These are phyloP conservation scores for Dolomedes plantarius DNA, from an alignment of 2,888 invertebrate genomes.

Conservation along the genomic window DNA sequence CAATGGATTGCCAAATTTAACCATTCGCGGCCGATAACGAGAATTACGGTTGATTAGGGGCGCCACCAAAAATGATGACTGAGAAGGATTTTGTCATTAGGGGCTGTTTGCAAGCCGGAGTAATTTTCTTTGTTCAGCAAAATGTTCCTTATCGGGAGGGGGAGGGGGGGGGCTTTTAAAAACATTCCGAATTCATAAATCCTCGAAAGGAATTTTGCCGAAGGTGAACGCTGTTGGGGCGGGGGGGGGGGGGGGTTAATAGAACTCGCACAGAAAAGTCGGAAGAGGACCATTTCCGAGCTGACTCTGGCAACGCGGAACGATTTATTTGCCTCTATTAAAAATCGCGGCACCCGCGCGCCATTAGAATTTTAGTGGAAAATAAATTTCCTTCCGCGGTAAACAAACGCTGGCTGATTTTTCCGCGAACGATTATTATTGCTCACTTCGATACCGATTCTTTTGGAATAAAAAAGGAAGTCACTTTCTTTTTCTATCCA, in stretches of 20 bases:
- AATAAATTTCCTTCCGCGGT: background rate
- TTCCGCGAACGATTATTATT: background rate
- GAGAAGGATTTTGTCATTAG: constrained; percentile 23
- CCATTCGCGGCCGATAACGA: constrained; percentile 46
- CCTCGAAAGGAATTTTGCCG: constrained; percentile 1
- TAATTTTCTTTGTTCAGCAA: constrained; percentile 31
- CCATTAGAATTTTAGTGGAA: background rate
- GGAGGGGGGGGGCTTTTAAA: background rate
- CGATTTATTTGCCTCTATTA: background rate
- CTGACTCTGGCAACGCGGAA: background rate
- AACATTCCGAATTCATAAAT: constrained; percentile 10
- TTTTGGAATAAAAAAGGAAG: too few species aligned
- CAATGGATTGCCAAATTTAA: constrained; percentile 52
- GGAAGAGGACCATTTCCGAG: background rate
- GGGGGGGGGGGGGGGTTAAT: background rate
- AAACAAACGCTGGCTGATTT: background rate
- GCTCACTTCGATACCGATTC: background rate
- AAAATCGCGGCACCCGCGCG: background rate
- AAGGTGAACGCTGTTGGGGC: background rate
- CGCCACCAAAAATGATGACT: constrained; percentile 25
- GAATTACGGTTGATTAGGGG: constrained; percentile 22
- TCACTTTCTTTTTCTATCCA: too few species aligned
- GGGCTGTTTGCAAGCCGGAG: background rate
- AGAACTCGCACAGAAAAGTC: background rate
- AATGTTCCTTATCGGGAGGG: constrained; percentile 7